Base-by-base conservation (phyloP, 2,888 invertebrate species). In the Drosophila tanythrix region DNA sequence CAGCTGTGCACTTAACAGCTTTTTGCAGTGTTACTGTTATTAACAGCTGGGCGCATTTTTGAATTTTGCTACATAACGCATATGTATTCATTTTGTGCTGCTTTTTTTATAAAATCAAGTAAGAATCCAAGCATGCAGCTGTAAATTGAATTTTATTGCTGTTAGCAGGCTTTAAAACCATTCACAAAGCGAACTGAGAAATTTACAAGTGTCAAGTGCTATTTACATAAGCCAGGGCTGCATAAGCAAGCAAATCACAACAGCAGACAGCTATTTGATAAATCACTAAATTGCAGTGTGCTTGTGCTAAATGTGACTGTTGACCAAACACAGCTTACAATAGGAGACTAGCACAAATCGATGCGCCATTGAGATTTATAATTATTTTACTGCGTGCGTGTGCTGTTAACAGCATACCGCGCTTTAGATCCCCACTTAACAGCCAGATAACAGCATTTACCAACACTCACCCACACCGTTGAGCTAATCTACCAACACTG, bases 1-100 rank as follows among this genome's bases (percentile, higher is more conserved):
- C 77, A 77, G 78, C 74, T 77, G 78, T 40, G 73, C 21, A 3
- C 1, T 61, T 69, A 58, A 69, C 69, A 64, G 69, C n/a, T 0
- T n/a, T 55, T n/a, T n/a, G 2, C n/a, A 1, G 25, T 33, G 3
- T 1, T n/a, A 36, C 35, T 55, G 35, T 55, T 36, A 36, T 35
- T 25, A 53, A 15, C 8, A 25, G 8, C 6, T 2, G 25, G 0
- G 18, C 18, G 25, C 2, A 8, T 33, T 53, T 46, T 33, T 21
- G 0, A 53, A 15, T 35, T 35, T 6, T 1, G 1, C 3, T 3
- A 21, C 15, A 21, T 15, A 15, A 25, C 13, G 13, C 3, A 33
- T 29, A 3, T n/a, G 18, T 2, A 10, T 50, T 27, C 1, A 10
- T 50, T 27, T 2, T 10, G 1, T 13, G 5, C 18, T 21, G 1